Conservation (phyloP, 1,140 invertebrate species). For the Heliconius nattereri region DNA sequence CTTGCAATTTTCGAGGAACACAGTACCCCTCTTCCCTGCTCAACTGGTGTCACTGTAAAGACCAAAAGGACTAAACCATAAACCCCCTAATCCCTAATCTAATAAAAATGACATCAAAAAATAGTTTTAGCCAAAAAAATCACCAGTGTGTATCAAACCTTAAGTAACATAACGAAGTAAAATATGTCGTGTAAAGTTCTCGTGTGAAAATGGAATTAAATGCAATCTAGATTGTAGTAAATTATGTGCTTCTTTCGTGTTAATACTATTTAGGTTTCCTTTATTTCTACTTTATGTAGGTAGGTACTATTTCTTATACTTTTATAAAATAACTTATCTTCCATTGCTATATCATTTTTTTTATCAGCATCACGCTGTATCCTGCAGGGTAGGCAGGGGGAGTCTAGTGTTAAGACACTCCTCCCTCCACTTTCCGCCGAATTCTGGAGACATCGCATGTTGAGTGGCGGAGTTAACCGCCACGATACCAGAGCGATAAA, state of each 20-base stretch:
- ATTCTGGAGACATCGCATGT: no score
- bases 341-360: background rate
- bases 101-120: background rate
- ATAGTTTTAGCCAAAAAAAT: background rate
- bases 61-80: no score
- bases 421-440: no score
- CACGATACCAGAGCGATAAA: no score
- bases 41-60: no score
- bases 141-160: background rate
- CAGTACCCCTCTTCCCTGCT: no score
- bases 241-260: conserved; percentile 32
- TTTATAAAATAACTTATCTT: conserved; percentile 3
- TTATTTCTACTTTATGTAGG: background rate
- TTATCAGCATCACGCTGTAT: no score
- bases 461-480: no score
- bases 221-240: conserved; percentile 34
- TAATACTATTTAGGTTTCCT: conserved; percentile 16
- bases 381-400: no score
- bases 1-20: no score
- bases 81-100: background rate
- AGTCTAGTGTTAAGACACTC: no score
- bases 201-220: conserved; percentile 31
- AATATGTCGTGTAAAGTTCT: conserved; percentile 18
- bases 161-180: background rate
- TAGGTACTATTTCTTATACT: conserved; percentile 3